Percentiles rank a stretch among this genome's conserved stretches.
phyloP scores from a whole-genome alignment of 2,113 vertebrate species.

The Gobius niger region DNA sequence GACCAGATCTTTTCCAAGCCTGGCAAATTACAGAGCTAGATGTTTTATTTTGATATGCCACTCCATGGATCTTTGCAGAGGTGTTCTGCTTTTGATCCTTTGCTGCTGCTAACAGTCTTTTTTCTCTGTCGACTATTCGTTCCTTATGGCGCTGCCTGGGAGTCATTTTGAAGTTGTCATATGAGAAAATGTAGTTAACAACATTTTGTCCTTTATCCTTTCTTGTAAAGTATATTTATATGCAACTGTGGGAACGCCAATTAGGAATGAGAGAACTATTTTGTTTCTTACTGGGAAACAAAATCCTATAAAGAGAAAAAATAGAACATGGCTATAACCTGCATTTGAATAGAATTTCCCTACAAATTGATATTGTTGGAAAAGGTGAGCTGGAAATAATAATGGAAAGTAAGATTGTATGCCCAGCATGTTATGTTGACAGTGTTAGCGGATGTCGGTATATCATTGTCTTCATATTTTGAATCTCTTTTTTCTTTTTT shows the following conservation, averaged over 20 bases:
- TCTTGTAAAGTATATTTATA: neutral
- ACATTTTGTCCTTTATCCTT: neutral
- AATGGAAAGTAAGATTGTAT: too few species aligned
- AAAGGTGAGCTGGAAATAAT: too few species aligned
- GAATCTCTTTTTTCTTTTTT: too few species aligned
- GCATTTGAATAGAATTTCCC: too few species aligned
- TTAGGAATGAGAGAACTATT: neutral
- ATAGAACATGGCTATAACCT: too few species aligned
- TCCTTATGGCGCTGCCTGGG: constrained; percentile 21
- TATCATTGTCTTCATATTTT: too few species aligned
- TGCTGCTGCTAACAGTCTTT: constrained; percentile 25
- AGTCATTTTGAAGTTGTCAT: constrained; percentile 22
- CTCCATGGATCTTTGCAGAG: constrained; percentile 42
- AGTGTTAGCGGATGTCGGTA: too few species aligned
- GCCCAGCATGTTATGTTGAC: too few species aligned
- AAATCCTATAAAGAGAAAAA: neutral
- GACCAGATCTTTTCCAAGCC: constrained; percentile 54
- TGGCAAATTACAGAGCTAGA: constrained; percentile 51
- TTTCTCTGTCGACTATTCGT: constrained; percentile 41
- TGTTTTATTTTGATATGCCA: constrained; percentile 67
- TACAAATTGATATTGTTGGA: too few species aligned
- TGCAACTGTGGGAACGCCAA: neutral
- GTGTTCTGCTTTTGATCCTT: constrained; percentile 52
- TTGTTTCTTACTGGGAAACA: neutral
- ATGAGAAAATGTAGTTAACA: constrained; percentile 24